Base-by-base conservation (phyloP, 1,140 invertebrate genomes). In the Littorina saxatilis region DNA sequence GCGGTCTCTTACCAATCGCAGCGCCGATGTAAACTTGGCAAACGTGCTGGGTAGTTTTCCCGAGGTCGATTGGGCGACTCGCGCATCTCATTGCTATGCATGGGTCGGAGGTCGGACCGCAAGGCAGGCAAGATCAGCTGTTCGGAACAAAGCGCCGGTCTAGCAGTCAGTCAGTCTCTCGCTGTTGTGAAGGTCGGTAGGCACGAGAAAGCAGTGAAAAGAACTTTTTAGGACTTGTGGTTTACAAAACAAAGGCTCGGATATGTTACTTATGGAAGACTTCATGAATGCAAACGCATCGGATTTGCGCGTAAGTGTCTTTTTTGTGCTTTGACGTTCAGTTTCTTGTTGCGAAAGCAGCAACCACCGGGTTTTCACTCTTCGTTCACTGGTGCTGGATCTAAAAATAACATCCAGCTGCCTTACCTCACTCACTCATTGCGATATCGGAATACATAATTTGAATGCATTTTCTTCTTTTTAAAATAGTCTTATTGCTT, bases 51-150 rank as follows among this genome's bases (percentile, higher is more conserved):
- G 76, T 78, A 78, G 66, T 58, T 78, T 78, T 78, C 76, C 76
- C 39, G 15, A 20, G 58, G 40, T 39, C 37, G 40, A 17, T 4
- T 39, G 66, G 2, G 35, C 70, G 23, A 23, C 39, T 32, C 76
- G 76, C 76, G 76, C 76, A 78, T 13, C 43, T 63, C 72, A 68
- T 82, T 68, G 66, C n/a, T 20, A 82, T 82, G 23, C 80, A 52
- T 52, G 15, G 72, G 61, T 76, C 73, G 63, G 40, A 70, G 80
- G 80, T 77, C 43, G 35, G n/a, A 76, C 55, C 73, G 72, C 55
- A 47, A 78, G 63, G n/a, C n/a, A n/a, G n/a, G n/a, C n/a, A n/a
- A n/a, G n/a, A n/a, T 78, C 80, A 82, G 80, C 80, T 82, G 80
- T 76, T 82, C 50, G 47, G 39, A 72, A 80, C 79, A 80, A 80